These are phyloP conservation scores for Sprattus sprattus DNA, from an alignment of 2,113 vertebrate genomes.

Conservation along the genomic window DNA sequence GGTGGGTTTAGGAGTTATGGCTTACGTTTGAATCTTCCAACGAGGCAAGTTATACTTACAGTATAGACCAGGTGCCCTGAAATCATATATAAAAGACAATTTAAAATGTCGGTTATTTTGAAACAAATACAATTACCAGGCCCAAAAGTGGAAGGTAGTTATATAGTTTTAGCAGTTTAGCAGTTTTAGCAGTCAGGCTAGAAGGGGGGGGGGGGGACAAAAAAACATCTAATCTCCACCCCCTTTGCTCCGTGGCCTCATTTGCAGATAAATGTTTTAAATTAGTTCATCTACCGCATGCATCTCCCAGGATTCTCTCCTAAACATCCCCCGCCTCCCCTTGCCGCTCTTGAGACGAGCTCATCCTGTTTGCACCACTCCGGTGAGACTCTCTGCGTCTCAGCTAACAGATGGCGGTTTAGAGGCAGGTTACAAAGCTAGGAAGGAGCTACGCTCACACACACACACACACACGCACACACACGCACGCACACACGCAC, in stretches of 20 bases:
- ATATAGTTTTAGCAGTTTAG: background rate
- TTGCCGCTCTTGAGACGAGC: slow-evolving; percentile 62
- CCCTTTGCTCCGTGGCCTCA: slow-evolving; percentile 63
- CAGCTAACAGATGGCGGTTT: slow-evolving; percentile 72
- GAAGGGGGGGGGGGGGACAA: background rate
- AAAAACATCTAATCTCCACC: slow-evolving; percentile 49
- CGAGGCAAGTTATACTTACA: background rate
- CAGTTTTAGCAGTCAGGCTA: slow-evolving; percentile 14
- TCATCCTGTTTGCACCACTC: slow-evolving; percentile 72
- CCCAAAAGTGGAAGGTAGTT: background rate
- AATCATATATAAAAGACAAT: background rate
- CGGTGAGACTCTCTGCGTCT: slow-evolving; percentile 62
- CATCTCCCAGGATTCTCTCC: slow-evolving; percentile 46
- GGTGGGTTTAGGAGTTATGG: slow-evolving; percentile 70
- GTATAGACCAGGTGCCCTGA: background rate
- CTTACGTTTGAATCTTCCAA: background rate
- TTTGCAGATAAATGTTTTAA: slow-evolving; percentile 73
- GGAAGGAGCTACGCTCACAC: slow-evolving; percentile 33
- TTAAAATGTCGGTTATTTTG: background rate
- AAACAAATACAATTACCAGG: background rate
- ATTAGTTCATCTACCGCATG: slow-evolving; percentile 76
- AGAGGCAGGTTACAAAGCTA: slow-evolving; percentile 63
- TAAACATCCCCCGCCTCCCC: slow-evolving; percentile 16
- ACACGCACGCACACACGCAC: background rate
- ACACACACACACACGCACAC: background rate